Evolutionary conservation across 1,140 invertebrate genomes (phyloP).

Genomic region (Drosophila biarmipes): DNA sequence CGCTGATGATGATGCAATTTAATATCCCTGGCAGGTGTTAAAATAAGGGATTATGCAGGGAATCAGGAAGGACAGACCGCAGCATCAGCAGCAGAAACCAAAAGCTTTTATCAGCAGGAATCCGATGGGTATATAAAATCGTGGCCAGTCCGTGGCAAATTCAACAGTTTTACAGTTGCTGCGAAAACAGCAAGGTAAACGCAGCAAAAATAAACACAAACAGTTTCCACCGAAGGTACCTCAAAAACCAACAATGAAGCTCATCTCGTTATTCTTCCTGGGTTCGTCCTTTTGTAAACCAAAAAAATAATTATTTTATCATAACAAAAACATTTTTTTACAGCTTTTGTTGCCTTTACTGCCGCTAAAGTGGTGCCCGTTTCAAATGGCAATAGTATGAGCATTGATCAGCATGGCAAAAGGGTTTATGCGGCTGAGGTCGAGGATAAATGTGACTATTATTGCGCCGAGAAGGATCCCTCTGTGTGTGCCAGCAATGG

Average conservation of each 20-base stretch:
- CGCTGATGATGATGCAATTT: constrained; percentile 55
- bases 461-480: constrained; percentile 48
- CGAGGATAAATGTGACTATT: constrained; percentile 55
- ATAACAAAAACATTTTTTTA: background rate
- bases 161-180: constrained; percentile 71
- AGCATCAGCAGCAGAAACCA: constrained; percentile 7
- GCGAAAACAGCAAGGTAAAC: constrained; percentile 62
- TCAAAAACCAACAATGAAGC: constrained; percentile 34
- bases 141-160: constrained; percentile 8
- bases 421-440: constrained; percentile 33
- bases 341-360: constrained; percentile 27
- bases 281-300: constrained; percentile 26
- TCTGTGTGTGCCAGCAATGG: constrained; percentile 67
- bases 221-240: constrained; percentile 18
- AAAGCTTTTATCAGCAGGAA: constrained; percentile 19
- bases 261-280: constrained; percentile 32
- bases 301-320: background rate
- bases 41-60: constrained; percentile 66
- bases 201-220: constrained; percentile 16
- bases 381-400: constrained; percentile 25
- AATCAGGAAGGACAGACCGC: constrained; percentile 43
- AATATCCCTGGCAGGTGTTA: constrained; percentile 70
- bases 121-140: constrained; percentile 54
- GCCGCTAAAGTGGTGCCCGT: constrained; percentile 54
- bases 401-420: constrained; percentile 61